Evolutionary conservation across 1,140 invertebrate species (phyloP).

Genomic region (Drosophila novamexicana): DNA sequence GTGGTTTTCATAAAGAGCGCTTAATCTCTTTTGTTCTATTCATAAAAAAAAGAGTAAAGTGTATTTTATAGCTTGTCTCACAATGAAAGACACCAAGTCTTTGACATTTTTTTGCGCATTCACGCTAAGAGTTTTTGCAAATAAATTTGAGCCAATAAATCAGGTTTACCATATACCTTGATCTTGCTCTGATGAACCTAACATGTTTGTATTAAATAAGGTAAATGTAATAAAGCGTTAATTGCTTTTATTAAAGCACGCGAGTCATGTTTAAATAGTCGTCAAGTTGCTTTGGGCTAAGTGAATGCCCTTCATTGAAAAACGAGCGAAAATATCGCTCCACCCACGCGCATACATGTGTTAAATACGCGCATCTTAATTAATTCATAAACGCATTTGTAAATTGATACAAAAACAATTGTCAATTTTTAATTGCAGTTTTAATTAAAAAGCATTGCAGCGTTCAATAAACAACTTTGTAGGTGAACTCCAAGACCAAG

Average conservation of each 20-base stretch:
- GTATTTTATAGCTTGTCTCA: slow-evolving; percentile 9
- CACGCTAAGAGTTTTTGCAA: not conserved
- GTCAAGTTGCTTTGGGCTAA: slow-evolving; percentile 7
- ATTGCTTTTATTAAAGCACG: slow-evolving; percentile 1
- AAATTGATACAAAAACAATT: slow-evolving; percentile 38
- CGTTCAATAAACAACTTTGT: slow-evolving; percentile 17
- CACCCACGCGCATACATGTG: slow-evolving; percentile 17
- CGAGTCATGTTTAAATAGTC: slow-evolving; percentile 4
- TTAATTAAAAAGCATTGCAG: slow-evolving; percentile 21
- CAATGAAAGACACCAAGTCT: slow-evolving; percentile 4
- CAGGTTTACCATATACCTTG: not conserved
- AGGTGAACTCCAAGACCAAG: slow-evolving; percentile 20
- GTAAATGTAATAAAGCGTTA: not conserved
- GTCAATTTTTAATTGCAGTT: slow-evolving; percentile 45
- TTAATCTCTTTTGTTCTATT: not conserved
- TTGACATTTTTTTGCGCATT: not conserved
- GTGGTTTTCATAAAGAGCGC: not conserved
- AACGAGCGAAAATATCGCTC: slow-evolving; percentile 13
- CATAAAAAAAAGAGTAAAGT: not conserved
- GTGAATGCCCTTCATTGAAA: slow-evolving; percentile 64
- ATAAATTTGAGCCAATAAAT: slow-evolving; percentile 5
- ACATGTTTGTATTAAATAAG: not conserved
- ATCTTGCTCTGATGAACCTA: not conserved
- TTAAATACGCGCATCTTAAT: slow-evolving; percentile 57
- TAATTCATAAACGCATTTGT: slow-evolving; percentile 66